Evolutionary conservation across 2,888 invertebrate species (phyloP), one percentile per base, ranked within the genome.

Genomic region (Cheilosia impressa): DNA sequence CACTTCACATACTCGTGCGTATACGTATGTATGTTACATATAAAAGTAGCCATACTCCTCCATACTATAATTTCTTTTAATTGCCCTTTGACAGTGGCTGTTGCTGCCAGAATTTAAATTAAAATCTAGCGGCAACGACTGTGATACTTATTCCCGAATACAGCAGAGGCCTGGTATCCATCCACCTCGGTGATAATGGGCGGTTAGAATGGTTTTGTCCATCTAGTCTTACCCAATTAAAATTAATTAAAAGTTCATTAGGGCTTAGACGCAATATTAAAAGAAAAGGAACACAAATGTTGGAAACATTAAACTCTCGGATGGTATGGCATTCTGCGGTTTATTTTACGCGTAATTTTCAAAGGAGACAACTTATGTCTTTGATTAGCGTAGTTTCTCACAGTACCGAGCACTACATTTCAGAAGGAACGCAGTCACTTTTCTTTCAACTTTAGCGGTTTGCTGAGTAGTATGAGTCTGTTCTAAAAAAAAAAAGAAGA

Each of bases 171-270:
- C 45, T 52, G 10, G 43, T 38, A 13, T 22, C 34, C 43, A 58
- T 65, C 13, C 50, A 50, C 65, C 75, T 71, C 58, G 69, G 63
- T 60, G 45, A 84, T 71, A 84, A 80, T 75, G 71, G 79, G 75
- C 65, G 63, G 58, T 71, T 75, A 80, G 58, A 58, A 79, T 69
- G 60, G 60, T 69, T 75, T 75, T 75, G 52, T 66, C 53, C 79
- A 79, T 80, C 75, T 69, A 73, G 68, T 73, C 53, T 80, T 80
- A 71, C 55, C 75, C 84, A 84, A 84, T 84, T 84, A 71, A 80
- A 65, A 57, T 84, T 80, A 84, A 84, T 84, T 84, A 84, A 80
- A 84, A 84, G 75, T 75, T 84, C 69, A 75, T 84, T 71, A 68
- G 66, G 68, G 50, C 72, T 78, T 68, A 55, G 55, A 71, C 55